A percentile compares a stretch with the other conserved stretches of the same genome.
Conservation (phyloP, 2,888 invertebrate species). For the Lydus trimaculatus region DNA sequence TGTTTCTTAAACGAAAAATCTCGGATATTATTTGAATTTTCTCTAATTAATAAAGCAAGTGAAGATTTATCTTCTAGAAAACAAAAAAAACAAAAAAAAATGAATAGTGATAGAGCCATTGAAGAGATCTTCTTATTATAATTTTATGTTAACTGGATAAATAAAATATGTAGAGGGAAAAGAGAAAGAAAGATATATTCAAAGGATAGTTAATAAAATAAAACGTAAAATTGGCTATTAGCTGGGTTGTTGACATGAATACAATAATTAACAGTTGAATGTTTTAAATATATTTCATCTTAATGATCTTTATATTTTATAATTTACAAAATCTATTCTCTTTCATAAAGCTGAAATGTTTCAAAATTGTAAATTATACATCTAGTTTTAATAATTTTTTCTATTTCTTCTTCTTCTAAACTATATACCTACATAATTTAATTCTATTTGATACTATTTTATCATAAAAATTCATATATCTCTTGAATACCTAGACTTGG, state of each 20-base stretch:
- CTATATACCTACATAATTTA: not conserved
- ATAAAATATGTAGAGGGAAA: not conserved
- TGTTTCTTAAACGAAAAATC: not conserved
- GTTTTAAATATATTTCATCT: slow-evolving; percentile 3
- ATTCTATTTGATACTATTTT: not conserved
- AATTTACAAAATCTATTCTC: not conserved
- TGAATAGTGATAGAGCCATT: not conserved
- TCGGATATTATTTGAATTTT: not conserved
- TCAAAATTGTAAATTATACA: too few relatives aligned
- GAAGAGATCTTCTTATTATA: slow-evolving; percentile 11
- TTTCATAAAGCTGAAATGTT: too few relatives aligned
- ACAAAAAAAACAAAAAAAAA: not conserved
- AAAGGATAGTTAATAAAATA: not conserved
- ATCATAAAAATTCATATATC: too few relatives aligned
- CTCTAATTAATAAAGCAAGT: not conserved
- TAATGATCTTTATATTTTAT: not conserved
- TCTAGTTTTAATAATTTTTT: too few relatives aligned
- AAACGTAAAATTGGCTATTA: slow-evolving; percentile 8
- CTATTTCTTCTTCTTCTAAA: too few relatives aligned
- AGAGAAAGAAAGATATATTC: not conserved
- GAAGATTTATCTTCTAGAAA: slow-evolving; percentile 1
- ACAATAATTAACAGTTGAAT: slow-evolving; percentile 16
- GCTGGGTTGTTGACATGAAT: slow-evolving; percentile 19
- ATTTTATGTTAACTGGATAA: slow-evolving; percentile 16
- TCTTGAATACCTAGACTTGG: too few relatives aligned